Evolutionary conservation across 1,140 invertebrate genomes (phyloP).

Genomic region (fruit fly (Drosophila melanogaster)): DNA sequence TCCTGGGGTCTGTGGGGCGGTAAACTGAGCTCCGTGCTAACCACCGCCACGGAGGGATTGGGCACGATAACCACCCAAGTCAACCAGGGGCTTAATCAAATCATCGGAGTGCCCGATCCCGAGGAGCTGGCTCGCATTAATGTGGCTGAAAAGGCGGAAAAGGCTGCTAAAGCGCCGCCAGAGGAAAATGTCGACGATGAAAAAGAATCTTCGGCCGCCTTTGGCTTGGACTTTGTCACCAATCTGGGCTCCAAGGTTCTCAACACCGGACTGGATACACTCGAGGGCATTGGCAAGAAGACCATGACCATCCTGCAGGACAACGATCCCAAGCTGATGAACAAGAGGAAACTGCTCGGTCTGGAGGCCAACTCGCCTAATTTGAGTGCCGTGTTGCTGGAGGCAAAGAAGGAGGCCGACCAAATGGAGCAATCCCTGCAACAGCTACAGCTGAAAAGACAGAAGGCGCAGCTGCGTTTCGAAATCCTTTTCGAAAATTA

Average conservation of each 20-base stretch:
- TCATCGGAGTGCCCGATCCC: conserved; percentile 91
- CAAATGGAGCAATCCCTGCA: conserved; percentile 87
- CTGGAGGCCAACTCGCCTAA: conserved; percentile 87
- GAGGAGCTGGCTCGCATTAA: conserved; percentile 88
- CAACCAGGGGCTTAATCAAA: conserved; percentile 90
- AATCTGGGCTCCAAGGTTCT: conserved; percentile 91
- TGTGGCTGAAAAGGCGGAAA: conserved; percentile 68
- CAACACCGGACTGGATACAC: conserved; percentile 92
- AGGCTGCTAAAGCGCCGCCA: conserved; percentile 13
- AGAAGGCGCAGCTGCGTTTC: conserved; percentile 90
- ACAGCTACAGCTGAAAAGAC: conserved; percentile 87
- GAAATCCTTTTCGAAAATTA: conserved; percentile 94
- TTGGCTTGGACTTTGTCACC: conserved; percentile 86
- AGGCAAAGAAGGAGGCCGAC: conserved; percentile 93
- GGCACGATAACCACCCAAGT: conserved; percentile 91
- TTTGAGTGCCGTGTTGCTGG: conserved; percentile 88
- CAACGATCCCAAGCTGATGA: conserved; percentile 93
- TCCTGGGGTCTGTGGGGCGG: conserved; percentile 87
- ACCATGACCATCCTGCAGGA: conserved; percentile 96
- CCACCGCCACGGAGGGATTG: conserved; percentile 89
- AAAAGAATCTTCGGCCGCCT: conserved; percentile 25
- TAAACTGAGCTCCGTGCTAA: conserved; percentile 89
- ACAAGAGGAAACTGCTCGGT: conserved; percentile 91
- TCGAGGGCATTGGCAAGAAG: conserved; percentile 96
- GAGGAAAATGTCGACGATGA: conserved; percentile 8